phyloP scores from a whole-genome alignment of 2,113 vertebrate genomes.

The Dendropsophus ebraccatus region DNA sequence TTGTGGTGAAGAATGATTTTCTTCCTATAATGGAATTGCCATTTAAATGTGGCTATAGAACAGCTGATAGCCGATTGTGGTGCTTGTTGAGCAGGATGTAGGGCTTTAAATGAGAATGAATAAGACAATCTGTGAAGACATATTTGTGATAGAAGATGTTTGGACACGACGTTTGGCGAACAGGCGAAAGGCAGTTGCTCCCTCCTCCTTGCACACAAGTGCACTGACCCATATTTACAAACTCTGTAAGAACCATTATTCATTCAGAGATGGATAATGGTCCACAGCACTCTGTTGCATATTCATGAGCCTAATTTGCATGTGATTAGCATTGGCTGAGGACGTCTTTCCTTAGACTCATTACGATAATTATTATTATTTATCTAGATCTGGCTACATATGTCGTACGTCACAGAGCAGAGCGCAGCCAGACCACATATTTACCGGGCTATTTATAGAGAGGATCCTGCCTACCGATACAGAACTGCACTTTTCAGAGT shows the following conservation, averaged over 20 bases:
- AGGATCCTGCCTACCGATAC: background rate
- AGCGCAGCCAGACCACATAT: constrained; percentile 12
- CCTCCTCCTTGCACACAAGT: constrained; percentile 3
- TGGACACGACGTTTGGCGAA: background rate
- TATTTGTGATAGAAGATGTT: background rate
- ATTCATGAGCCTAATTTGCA: constrained; percentile 50
- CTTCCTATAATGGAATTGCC: background rate
- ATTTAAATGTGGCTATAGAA: background rate
- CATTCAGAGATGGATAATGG: constrained; percentile 21
- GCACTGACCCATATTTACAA: constrained; percentile 42
- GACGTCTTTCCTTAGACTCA: constrained; percentile 41
- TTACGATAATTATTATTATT: constrained; percentile 51
- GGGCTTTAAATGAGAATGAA: background rate
- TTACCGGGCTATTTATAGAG: constrained; percentile 31
- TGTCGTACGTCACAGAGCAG: constrained; percentile 4
- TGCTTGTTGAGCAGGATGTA: background rate
- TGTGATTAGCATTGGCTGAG: constrained; percentile 42
- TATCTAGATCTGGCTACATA: constrained; percentile 14
- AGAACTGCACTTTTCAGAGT: background rate
- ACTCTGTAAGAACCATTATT: constrained; percentile 44
- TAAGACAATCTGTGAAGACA: background rate
- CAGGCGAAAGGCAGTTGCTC: constrained; percentile 1
- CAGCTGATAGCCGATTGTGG: background rate
- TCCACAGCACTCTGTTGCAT: constrained; percentile 23
- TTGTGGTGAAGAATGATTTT: background rate